Evolutionary conservation across 2,797 vertebrate species (phyloP).

Genomic region (Orientallactaga sibirica): DNA sequence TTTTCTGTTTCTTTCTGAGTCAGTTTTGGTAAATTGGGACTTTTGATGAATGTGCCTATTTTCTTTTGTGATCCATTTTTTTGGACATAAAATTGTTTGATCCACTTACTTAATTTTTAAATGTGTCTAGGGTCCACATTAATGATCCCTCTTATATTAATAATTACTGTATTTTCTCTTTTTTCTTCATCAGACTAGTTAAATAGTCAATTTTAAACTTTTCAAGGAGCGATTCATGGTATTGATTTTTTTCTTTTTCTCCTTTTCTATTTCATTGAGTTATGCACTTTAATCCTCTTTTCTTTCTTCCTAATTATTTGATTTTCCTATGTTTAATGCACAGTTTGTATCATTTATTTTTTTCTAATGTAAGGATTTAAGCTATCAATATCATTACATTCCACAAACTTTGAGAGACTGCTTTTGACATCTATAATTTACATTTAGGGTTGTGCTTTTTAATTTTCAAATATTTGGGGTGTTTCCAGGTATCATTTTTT

Average conservation of each 20-base stretch:
- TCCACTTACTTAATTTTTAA: neutral
- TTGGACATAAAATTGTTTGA: neutral
- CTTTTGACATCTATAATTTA: neutral
- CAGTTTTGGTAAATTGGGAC: neutral
- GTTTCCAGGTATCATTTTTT: neutral
- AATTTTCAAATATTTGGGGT: neutral
- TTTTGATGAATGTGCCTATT: conserved; percentile 8
- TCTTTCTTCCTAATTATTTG: conserved; percentile 29
- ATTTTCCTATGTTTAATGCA: neutral
- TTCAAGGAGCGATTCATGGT: neutral
- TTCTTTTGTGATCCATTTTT: neutral
- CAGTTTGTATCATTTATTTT: neutral
- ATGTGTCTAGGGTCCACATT: neutral
- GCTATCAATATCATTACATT: neutral
- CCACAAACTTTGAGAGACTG: neutral
- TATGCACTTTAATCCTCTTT: neutral
- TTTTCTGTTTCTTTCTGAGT: conserved; percentile 29
- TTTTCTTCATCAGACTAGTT: neutral
- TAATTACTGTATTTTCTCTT: neutral
- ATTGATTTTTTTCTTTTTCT: conserved; percentile 22
- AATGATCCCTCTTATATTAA: neutral
- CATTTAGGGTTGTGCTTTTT: neutral
- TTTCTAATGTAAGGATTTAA: neutral
- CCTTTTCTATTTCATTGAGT: neutral
- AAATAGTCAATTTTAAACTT: conserved; percentile 10